A percentile compares a stretch with the other conserved stretches of the same genome.
Conservation (phyloP, 2,113 vertebrate genomes). For the Thalassarche chlororhynchos region DNA sequence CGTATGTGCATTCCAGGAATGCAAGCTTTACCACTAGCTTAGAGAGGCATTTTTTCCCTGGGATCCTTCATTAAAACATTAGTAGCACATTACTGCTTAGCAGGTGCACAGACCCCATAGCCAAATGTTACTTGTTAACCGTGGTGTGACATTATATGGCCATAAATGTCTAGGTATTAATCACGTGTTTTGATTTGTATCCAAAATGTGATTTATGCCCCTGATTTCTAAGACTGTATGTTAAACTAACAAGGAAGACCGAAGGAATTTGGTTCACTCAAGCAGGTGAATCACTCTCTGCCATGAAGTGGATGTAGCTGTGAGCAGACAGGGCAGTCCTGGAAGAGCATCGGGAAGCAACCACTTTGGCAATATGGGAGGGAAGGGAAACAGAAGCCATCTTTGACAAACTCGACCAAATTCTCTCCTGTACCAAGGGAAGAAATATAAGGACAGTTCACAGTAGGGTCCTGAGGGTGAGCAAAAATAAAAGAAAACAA, state of each 20-base stretch:
- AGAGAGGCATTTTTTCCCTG: neutral
- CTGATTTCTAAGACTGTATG: neutral
- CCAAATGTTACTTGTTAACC: conserved; percentile 50
- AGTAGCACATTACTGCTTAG: conserved; percentile 36
- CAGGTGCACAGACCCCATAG: conserved; percentile 40
- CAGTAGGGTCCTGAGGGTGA: neutral
- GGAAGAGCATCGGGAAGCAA: neutral
- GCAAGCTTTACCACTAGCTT: conserved; percentile 3
- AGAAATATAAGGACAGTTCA: neutral
- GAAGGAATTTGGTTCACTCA: neutral
- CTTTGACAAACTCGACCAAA: neutral
- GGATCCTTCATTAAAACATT: conserved; percentile 45
- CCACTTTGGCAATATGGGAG: neutral
- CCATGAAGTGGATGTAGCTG: neutral
- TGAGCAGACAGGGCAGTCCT: neutral
- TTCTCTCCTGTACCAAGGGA: neutral
- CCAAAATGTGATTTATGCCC: conserved; percentile 28
- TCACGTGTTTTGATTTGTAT: conserved; percentile 51
- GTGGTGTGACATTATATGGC: neutral
- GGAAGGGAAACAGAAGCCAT: neutral
- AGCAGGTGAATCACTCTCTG: neutral
- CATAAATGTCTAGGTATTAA: conserved; percentile 54
- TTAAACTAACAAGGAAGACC: neutral
- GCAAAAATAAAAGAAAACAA: neutral
- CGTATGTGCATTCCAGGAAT: conserved; percentile 8